Evolutionary conservation across 2,888 invertebrate genomes (phyloP).

Genomic region (Trachelus tabidus): DNA sequence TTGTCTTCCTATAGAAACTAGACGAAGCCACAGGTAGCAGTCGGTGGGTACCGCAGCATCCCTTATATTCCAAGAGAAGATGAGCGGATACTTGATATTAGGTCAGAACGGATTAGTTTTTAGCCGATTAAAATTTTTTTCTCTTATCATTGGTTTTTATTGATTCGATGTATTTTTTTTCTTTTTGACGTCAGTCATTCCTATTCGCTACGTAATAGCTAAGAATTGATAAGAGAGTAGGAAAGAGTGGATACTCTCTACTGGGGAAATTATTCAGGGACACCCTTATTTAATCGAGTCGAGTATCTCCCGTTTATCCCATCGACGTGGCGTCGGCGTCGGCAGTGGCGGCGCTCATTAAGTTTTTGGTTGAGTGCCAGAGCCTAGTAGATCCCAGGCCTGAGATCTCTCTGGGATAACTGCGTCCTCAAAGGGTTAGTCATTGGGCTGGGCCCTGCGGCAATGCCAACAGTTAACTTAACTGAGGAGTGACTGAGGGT

Average conservation of each 20-base stretch:
- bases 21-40: constrained; percentile 55
- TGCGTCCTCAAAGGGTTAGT: constrained; percentile 53
- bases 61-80: too few species aligned
- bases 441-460: constrained; percentile 44
- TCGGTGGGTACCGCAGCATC: not conserved
- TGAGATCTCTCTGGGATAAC: constrained; percentile 50
- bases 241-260: too few species aligned
- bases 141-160: too few species aligned
- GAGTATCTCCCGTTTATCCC: constrained; percentile 29
- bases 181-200: too few species aligned
- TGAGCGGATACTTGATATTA: too few species aligned
- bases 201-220: too few species aligned
- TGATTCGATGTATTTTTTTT: too few species aligned
- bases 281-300: constrained; percentile 20
- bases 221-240: too few species aligned
- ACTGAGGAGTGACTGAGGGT: constrained; percentile 27
- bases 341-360: constrained; percentile 43
- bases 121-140: too few species aligned
- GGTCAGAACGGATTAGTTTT: too few species aligned
- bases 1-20: constrained; percentile 52
- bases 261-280: not conserved
- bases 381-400: constrained; percentile 35
- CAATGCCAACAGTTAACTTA: constrained; percentile 34
- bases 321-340: constrained; percentile 13
- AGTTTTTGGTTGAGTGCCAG: constrained; percentile 56